Conservation (phyloP, 2,113 vertebrate genomes). For the Philantomba maxwellii region DNA sequence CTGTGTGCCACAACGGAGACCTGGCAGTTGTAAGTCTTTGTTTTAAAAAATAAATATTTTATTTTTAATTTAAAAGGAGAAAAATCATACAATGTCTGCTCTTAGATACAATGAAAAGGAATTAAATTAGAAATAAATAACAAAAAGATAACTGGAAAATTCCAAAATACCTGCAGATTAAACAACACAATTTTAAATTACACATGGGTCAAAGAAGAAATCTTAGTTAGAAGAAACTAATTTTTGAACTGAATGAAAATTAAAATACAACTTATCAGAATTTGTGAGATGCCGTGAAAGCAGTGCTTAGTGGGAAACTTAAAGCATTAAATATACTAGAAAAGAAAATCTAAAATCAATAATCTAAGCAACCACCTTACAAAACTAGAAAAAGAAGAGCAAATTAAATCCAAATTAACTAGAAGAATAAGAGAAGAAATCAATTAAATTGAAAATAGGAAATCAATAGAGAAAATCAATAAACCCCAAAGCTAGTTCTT, state of each 20-base stretch:
- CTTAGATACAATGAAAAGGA: not conserved
- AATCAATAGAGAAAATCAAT: not conserved
- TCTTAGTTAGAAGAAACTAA: not conserved
- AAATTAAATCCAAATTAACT: not conserved
- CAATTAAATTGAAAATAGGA: not conserved
- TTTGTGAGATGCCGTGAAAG: not conserved
- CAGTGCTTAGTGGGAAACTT: not conserved
- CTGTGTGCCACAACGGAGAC: not conserved
- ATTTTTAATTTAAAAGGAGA: not conserved
- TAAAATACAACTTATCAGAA: not conserved
- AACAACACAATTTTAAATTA: not conserved
- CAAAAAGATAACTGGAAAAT: not conserved
- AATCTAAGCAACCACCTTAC: not conserved
- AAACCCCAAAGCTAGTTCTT: not conserved
- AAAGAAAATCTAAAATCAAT: not conserved
- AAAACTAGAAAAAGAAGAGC: not conserved
- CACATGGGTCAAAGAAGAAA: not conserved
- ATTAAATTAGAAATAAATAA: not conserved
- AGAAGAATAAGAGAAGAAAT: not conserved
- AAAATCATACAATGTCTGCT: not conserved
- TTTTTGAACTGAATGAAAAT: not conserved
- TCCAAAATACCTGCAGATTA: not conserved
- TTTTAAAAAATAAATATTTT: not conserved
- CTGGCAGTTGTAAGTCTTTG: not conserved
- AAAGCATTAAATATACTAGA: not conserved